Conservation (phyloP, 2,797 vertebrate species). For the Protonibea diacanthus region DNA sequence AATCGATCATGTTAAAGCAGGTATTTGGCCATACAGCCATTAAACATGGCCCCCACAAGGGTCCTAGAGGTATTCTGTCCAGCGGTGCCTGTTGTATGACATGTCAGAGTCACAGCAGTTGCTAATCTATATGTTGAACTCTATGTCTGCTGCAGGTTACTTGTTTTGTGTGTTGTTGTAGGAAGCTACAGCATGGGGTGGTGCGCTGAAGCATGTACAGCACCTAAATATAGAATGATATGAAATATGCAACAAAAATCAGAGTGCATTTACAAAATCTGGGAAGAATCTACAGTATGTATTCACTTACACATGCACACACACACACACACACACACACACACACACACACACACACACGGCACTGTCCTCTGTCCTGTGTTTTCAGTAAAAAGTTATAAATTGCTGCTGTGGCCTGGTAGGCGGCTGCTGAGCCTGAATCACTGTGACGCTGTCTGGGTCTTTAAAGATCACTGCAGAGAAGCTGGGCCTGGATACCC, state of each 20-base stretch:
- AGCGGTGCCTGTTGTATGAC: neutral
- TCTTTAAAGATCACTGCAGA: conserved; percentile 52
- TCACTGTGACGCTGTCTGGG: conserved; percentile 49
- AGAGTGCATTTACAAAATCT: neutral
- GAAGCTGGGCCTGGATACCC: conserved; percentile 19
- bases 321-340: neutral
- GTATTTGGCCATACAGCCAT: neutral
- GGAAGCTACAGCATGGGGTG: neutral
- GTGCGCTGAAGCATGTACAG: neutral
- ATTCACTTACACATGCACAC: neutral
- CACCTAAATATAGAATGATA: conserved; percentile 17
- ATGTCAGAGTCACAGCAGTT: neutral
- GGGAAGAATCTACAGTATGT: neutral
- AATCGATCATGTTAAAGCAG: neutral
- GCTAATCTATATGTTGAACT: neutral
- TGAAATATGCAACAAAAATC: conserved; percentile 24
- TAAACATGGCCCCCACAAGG: neutral
- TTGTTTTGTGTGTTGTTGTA: neutral
- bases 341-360: neutral
- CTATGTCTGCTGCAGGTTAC: neutral
- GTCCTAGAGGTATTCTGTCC: neutral
- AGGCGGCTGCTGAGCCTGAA: conserved; percentile 41
- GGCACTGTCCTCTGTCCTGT: neutral
- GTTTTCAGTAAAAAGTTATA: conserved; percentile 23
- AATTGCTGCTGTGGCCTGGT: conserved; percentile 23